Percentiles rank a stretch among this genome's conserved stretches.
Conservation (phyloP, 2,888 invertebrate species). For the Tenthredo livida region DNA sequence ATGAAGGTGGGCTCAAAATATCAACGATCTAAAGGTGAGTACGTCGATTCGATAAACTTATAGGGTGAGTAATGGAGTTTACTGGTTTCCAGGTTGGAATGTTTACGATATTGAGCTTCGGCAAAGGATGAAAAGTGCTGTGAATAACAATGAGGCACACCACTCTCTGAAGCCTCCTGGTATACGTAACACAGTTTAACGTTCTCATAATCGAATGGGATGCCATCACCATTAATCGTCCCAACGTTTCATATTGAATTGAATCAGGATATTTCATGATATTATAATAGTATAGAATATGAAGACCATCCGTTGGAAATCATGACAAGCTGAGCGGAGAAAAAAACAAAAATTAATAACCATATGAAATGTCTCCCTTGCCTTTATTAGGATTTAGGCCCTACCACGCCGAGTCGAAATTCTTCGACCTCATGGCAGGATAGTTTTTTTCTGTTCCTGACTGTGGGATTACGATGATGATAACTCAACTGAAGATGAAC, state of each 20-base stretch:
- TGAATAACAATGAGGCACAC: neutral
- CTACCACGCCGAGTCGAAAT: neutral
- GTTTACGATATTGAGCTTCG: constrained; percentile 1
- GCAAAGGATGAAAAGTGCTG: neutral
- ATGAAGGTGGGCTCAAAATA: neutral
- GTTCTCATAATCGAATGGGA: neutral
- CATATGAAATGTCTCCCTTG: neutral
- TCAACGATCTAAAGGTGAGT: neutral
- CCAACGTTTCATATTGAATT: neutral
- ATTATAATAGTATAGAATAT: neutral
- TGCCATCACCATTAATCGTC: neutral
- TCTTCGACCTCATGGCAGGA: neutral
- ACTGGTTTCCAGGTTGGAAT: constrained; percentile 11
- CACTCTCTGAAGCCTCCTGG: neutral
- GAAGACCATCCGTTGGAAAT: neutral
- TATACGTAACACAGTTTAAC: neutral
- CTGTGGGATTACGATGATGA: neutral
- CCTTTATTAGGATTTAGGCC: neutral
- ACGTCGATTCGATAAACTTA: neutral
- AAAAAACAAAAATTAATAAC: neutral
- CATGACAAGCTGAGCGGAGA: neutral
- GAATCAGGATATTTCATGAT: neutral
- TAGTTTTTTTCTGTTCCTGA: neutral
- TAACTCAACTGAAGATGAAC: neutral
- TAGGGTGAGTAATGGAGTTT: constrained; percentile 3